Evolutionary conservation across 2,888 invertebrate species (phyloP), one percentile per base, ranked within the genome.

Genomic region (Lasioglossum leucozonium): DNA sequence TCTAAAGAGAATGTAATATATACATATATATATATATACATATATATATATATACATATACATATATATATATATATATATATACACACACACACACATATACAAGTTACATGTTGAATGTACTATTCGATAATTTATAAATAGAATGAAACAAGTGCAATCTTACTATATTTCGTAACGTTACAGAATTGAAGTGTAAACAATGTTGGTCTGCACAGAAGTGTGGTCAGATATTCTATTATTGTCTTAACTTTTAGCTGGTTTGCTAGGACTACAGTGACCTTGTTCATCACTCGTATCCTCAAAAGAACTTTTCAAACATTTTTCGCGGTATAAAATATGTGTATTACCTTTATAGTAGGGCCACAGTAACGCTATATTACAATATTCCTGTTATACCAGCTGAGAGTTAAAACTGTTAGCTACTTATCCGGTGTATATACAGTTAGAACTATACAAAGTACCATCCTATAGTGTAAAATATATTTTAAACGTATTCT

Each of bases 401-500:
- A 77, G 69, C 69, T 69, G n/a, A 69, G 13, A 40, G 69, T 69
- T 30, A 26, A 73, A 74, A 62, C n/a, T 72, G 40, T 77, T 79
- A 65, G 71, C 73, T 72, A 72, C 42, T 40, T 72, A 58, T 80
- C 40, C 13, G 40, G 22, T 83, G 80, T 80, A 77, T 62, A 77
- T 77, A 84, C 30, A 71, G 65, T 77, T 74, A 51, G 44, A 79
- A 10, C 40, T 47, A 73, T 69, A 74, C 42, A 74, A 74, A 74
- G 58, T 67, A 77, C 55, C 55, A 72, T 84, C 40, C 58, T 69
- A 44, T 72, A 77, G 67, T 58, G 62, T 72, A 51, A 79, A 77
- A 62, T 79, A 81, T 81, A 87, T 87, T 84, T 85, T 87, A 81
- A 69, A 78, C 34, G 76, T 81, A 79, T 71, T 78, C 79, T 80